A percentile compares a stretch with the other conserved stretches of the same genome.
These are phyloP conservation scores for Orussus abietinus DNA, from an alignment of 1,140 invertebrate species.

Conservation along the genomic window DNA sequence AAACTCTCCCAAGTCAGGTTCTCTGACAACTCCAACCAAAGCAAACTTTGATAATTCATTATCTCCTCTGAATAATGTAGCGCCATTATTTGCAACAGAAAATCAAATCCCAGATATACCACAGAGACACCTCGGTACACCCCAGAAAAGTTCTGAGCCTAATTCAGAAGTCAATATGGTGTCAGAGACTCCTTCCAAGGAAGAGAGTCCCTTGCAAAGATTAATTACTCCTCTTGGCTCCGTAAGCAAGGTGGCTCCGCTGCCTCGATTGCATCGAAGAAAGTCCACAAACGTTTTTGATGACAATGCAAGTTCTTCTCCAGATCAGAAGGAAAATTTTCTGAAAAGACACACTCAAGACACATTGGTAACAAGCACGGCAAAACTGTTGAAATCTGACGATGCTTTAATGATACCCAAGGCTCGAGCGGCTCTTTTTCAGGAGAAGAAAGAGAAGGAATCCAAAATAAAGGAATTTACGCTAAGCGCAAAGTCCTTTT, in stretches of 20 bases:
- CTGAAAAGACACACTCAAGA: conserved; percentile 32
- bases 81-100: conserved; percentile 15
- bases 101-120: conserved; percentile 38
- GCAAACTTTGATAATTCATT: conserved; percentile 2
- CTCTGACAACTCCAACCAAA: conserved; percentile 6
- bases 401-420: conserved; percentile 26
- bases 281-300: conserved; percentile 29
- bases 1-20: conserved; percentile 9
- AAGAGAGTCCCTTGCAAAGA: conserved; percentile 22
- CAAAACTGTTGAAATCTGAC: conserved; percentile 29
- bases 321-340: conserved; percentile 21
- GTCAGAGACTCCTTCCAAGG: conserved; percentile 35
- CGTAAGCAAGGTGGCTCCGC: conserved; percentile 24
- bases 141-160: too few relatives aligned
- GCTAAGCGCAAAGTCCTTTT: conserved; percentile 40
- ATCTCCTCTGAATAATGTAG: conserved; percentile 8
- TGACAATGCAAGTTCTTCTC: conserved; percentile 20
- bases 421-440: conserved; percentile 42
- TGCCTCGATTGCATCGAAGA: conserved; percentile 35
- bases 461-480: conserved; percentile 20
- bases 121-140: conserved; percentile 20
- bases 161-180: conserved; percentile 17
- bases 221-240: conserved; percentile 41
- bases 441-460: conserved; percentile 24
- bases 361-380: not conserved